Evolutionary conservation across 2,888 invertebrate species (phyloP).

Genomic region (Oligia strigilis): DNA sequence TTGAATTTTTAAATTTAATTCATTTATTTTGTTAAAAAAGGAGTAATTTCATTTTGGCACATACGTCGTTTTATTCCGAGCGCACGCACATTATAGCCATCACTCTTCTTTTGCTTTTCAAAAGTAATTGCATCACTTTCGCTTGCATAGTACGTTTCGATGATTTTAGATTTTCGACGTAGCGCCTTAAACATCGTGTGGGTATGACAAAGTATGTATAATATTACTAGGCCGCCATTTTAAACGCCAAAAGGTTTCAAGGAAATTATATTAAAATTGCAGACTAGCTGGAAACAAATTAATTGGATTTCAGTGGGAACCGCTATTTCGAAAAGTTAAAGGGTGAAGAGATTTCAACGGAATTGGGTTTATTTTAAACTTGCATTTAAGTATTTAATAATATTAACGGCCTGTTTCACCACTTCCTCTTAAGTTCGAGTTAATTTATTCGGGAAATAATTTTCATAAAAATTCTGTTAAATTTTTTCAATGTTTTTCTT

Average conservation of each 20-base stretch:
- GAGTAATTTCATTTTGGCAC: too few species aligned
- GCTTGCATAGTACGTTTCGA: too few species aligned
- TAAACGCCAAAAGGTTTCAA: constrained; percentile 17
- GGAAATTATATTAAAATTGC: constrained; percentile 15
- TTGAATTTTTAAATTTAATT: too few species aligned
- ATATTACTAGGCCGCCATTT: constrained; percentile 4
- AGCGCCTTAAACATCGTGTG: not conserved
- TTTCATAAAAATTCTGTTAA: not conserved
- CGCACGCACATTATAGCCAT: too few species aligned
- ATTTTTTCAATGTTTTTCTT: not conserved
- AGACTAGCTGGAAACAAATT: constrained; percentile 35
- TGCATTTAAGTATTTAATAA: constrained; percentile 19
- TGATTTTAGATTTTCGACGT: too few species aligned
- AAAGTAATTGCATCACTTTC: too few species aligned
- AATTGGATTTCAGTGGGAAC: constrained; percentile 42
- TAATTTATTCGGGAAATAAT: not conserved
- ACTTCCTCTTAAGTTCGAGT: not conserved
- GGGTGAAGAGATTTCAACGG: constrained; percentile 26
- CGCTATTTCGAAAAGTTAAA: constrained; percentile 37
- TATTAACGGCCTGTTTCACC: constrained; percentile 3
- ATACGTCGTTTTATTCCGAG: too few species aligned
- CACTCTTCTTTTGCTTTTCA: too few species aligned
- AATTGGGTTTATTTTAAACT: constrained; percentile 28
- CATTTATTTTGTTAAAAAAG: too few species aligned
- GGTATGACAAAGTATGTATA: not conserved